Base-by-base conservation (phyloP, 2,888 invertebrate species). In the Perizoma affinitatum region DNA sequence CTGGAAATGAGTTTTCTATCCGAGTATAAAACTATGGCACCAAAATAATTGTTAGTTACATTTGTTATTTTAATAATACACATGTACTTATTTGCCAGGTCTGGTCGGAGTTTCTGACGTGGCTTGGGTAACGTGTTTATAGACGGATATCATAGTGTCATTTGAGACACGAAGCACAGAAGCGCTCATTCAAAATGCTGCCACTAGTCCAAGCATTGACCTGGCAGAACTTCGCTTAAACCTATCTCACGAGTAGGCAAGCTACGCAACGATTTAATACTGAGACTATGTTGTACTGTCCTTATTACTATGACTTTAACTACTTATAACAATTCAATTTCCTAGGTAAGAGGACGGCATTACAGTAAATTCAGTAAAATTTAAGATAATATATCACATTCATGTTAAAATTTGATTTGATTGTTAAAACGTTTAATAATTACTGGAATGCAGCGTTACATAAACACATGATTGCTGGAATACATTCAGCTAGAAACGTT, bases 21-120 rank as follows among this genome's bases (percentile, higher is more conserved):
- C 5, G 48, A 51, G 47, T 63, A 54, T 65, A 61, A 50, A 59
- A 61, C 61, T 86, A 86, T 86, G 86, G 86, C 86, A 86, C 86
- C 73, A 69, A 70, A 73, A 22, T 22, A 22, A 69, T 72, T 71
- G 71, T 66, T 74, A 74, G 66, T 73, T 67, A 71, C 65, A 69
- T 68, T 63, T 67, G 7, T 38, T 38, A 38, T 22, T 3, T 22
- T 3, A 22, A 22, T 22, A 22, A 22, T 22, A 22, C 22, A 22
- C 22, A 22, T 22, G 22, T 22, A 22, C 22, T 22, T 22, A 22
- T 1, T 22, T 22, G 22, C 22, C 22, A 22, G 22, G 22, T 22
- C 22, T 22, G 22, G 22, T 22, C 22, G 3, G 22, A 22, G 22
- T 22, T 22, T 22, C 22, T 22, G 22, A 3, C 22, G 3, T 22